Evolutionary conservation across 2,888 invertebrate genomes (phyloP), one percentile per base, ranked within the genome.

Genomic region (Ametastegia equiseti): DNA sequence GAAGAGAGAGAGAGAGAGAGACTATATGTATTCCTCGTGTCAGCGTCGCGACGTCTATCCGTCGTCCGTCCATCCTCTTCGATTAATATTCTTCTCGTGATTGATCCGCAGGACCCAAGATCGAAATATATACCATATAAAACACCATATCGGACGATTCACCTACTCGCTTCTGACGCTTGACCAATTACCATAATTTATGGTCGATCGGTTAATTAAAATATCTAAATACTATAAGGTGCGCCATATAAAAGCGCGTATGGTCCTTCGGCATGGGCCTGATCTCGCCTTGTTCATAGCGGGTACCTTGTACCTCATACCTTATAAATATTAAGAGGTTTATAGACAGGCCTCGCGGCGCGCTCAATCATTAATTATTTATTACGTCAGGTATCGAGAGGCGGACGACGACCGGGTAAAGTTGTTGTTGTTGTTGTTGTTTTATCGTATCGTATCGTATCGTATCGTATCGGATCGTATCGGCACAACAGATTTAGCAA

Each of bases 251-350:
- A 86, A 86, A 86, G 81, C 75, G 75, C 23, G 75, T 85, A 84
- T 84, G 83, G 77, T 77, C 81, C 69, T 75, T 79, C 81, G 75
- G 80, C 78, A 45, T 80, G 81, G 81, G 54, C 15, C 33, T 15
- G 19, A 50, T 81, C 77, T 81, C 81, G 79, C 81, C 77, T 81
- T 83, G 63, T 80, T 75, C 80, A 77, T 82, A 81, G 69, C 83
- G 54, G 82, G 67, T 82, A 84, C 79, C 82, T 83, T 50, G 78
- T 60, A 57, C 83, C 86, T 87, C 86, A 86, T 87, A 88, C 86
- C 89, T 90, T 89, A 90, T 91, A 90, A 90, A 90, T 90, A 90
- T 89, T 89, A 87, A 89, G 86, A 85, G 86, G 85, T 88, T 88
- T 88, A 88, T 89, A 86, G 88, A 87, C 86, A 86, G 83, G 75